Evolutionary conservation across 1,140 invertebrate species (phyloP).

Genomic region (Heliconius himera): DNA sequence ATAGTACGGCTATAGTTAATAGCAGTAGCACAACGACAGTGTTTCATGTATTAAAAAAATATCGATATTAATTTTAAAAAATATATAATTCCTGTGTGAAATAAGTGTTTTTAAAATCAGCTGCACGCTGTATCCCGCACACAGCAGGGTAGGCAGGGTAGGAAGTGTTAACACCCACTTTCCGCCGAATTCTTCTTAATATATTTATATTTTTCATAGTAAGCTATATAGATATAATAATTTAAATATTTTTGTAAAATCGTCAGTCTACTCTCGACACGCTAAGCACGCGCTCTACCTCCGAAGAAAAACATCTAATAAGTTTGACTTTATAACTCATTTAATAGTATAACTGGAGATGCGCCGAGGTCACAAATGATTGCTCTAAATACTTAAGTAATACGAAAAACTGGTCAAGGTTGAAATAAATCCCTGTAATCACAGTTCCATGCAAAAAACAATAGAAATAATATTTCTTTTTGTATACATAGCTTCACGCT

Average conservation of each 20-base stretch:
- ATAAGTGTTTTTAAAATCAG: no score
- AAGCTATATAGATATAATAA: no score
- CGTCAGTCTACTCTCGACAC: conserved; percentile 4
- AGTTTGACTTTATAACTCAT: conserved; percentile 36
- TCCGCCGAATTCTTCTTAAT: no score
- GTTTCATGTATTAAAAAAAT: no score
- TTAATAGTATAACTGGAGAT: conserved; percentile 20
- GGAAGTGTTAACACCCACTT: no score
- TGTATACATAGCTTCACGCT: not conserved
- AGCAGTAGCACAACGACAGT: no score
- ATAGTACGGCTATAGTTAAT: no score
- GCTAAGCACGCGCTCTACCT: conserved; percentile 26
- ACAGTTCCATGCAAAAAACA: not conserved
- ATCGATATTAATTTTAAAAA: no score
- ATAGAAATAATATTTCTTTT: not conserved
- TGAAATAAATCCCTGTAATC: not conserved
- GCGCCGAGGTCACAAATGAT: conserved; percentile 25
- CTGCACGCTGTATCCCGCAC: no score
- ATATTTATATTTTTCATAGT: no score
- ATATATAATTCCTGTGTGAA: no score
- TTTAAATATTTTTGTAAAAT: not conserved
- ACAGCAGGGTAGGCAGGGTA: no score
- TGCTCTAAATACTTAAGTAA: conserved; percentile 19
- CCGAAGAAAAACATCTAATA: conserved; percentile 31
- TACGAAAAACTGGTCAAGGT: conserved; percentile 10